Evolutionary conservation across 2,888 invertebrate species (phyloP).

Genomic region (Baccha elongata): DNA sequence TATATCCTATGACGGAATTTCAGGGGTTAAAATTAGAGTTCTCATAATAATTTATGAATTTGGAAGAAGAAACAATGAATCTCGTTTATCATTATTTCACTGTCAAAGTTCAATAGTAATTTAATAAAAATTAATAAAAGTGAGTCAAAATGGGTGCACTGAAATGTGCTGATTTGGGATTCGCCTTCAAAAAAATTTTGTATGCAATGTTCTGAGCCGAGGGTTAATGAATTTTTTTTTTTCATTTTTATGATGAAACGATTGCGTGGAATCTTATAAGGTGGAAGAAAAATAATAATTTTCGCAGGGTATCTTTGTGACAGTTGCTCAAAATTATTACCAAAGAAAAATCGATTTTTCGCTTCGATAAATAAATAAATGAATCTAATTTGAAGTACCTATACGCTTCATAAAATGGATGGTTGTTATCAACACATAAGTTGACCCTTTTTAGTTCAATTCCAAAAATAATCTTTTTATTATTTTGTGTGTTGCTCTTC

Average conservation of each 20-base stretch:
- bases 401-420: constrained; percentile 49
- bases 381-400: neutral
- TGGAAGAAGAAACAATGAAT: constrained; percentile 10
- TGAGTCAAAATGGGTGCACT: constrained; percentile 27
- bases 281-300: constrained; percentile 4
- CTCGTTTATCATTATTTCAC: constrained; percentile 1
- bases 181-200: neutral
- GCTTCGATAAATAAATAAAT: constrained; percentile 55
- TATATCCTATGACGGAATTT: constrained; percentile 16
- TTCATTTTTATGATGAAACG: constrained; percentile 12
- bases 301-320: constrained; percentile 43
- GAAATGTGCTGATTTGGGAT: constrained; percentile 13
- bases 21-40: constrained; percentile 44
- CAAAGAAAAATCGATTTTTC: constrained; percentile 71
- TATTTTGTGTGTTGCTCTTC: neutral
- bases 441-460: constrained; percentile 1
- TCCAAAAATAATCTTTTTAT: constrained; percentile 47
- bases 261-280: neutral
- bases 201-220: neutral
- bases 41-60: neutral
- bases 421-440: constrained; percentile 29
- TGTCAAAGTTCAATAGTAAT: constrained; percentile 62
- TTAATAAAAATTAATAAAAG: constrained; percentile 36
- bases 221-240: neutral
- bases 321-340: constrained; percentile 43